Evolutionary conservation across 2,113 vertebrate species (phyloP).

Genomic region (Laticauda colubrina): DNA sequence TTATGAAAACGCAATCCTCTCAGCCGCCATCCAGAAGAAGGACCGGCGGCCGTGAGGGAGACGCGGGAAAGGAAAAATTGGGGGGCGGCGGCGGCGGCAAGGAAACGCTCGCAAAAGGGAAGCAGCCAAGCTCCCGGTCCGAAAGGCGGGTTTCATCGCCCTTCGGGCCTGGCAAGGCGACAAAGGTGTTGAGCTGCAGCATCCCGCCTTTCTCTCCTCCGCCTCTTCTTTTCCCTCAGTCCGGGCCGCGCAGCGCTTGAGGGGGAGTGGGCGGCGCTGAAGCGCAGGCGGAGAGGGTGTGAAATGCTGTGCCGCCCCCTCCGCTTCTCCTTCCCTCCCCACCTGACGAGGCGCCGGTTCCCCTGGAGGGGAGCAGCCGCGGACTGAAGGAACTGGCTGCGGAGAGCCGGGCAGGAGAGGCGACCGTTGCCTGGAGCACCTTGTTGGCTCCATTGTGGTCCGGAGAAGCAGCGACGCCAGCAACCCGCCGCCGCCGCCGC

Average conservation of each 20-base stretch:
- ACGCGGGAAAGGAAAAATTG: too few species aligned
- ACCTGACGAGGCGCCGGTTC: background rate
- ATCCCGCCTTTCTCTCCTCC: background rate
- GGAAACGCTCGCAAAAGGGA: background rate
- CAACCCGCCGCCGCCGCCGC: too few species aligned
- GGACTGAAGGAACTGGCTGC: background rate
- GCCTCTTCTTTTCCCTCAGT: background rate
- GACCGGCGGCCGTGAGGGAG: background rate
- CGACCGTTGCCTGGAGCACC: background rate
- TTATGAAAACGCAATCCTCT: background rate
- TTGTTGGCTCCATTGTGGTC: background rate
- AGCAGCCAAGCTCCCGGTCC: background rate
- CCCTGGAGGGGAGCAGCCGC: background rate
- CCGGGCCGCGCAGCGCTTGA: background rate
- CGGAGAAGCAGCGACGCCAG: background rate
- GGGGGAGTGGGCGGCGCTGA: background rate
- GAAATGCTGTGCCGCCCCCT: background rate
- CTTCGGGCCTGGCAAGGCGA: background rate
- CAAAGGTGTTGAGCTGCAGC: background rate
- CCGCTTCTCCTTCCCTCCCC: background rate
- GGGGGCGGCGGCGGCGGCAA: rapidly evolving
- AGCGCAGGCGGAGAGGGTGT: rapidly evolving
- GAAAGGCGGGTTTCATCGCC: background rate
- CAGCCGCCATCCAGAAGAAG: background rate
- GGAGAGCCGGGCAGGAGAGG: background rate